These are phyloP conservation scores for Araneus ventricosus DNA, from an alignment of 1,140 invertebrate species.

Conservation along the genomic window DNA sequence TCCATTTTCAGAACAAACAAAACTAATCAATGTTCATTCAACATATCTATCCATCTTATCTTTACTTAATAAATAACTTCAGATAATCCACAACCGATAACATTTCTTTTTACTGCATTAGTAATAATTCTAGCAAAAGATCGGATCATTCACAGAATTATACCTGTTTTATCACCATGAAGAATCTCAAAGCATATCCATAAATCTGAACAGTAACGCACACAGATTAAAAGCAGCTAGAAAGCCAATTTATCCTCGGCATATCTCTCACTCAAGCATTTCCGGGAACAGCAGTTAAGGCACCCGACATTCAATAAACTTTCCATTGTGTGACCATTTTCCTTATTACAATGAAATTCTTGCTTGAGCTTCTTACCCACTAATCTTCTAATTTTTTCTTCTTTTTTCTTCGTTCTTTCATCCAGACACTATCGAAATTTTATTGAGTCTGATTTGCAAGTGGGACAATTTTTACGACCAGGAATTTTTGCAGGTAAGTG, in stretches of 20 bases:
- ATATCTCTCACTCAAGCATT: not conserved
- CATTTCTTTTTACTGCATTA: too few relatives aligned
- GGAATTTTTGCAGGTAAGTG: conserved; percentile 62
- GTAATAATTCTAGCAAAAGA: too few relatives aligned
- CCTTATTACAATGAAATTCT: conserved; percentile 6
- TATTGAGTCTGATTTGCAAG: conserved; percentile 15
- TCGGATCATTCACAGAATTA: too few relatives aligned
- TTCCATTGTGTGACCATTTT: not conserved
- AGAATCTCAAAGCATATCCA: not conserved
- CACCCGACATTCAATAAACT: not conserved
- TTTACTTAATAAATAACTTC: too few relatives aligned
- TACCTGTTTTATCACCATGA: not conserved
- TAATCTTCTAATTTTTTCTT: not conserved
- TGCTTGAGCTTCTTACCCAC: conserved; percentile 4
- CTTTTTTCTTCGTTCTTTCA: not conserved
- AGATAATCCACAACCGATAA: too few relatives aligned
- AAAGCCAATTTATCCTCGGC: not conserved
- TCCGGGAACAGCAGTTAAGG: not conserved
- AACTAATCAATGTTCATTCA: too few relatives aligned
- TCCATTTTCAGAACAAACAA: too few relatives aligned
- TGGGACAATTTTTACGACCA: conserved; percentile 64
- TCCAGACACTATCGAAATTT: conserved; percentile 5
- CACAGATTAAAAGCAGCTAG: not conserved
- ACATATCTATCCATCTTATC: too few relatives aligned
- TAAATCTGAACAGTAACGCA: not conserved